phyloP scores from a whole-genome alignment of 2,113 vertebrate genomes.

The Rousettus leschenaultii region DNA sequence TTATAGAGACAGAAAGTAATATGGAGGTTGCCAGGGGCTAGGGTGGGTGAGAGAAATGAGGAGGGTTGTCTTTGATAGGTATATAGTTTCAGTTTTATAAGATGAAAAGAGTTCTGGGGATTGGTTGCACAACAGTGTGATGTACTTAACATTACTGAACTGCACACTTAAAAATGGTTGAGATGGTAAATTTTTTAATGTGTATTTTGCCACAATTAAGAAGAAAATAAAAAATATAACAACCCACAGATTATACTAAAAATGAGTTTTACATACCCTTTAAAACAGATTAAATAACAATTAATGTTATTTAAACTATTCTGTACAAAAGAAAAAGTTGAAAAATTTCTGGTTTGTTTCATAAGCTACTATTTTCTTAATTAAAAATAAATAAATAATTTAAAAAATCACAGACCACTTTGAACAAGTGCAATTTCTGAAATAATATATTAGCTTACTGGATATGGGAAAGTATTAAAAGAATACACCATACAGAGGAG shows the following conservation, averaged over 20 bases:
- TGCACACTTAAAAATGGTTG: not conserved
- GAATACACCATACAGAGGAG: not conserved
- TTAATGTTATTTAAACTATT: constrained; percentile 48
- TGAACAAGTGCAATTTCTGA: constrained; percentile 1
- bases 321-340: constrained; percentile 36
- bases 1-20: not conserved
- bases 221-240: not conserved
- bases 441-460: constrained; percentile 46
- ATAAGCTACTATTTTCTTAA: constrained; percentile 46
- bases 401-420: not conserved
- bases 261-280: not conserved
- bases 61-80: too few relatives aligned
- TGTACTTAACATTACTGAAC: not conserved
- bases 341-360: constrained; percentile 40
- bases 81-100: constrained; percentile 3
- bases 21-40: not conserved
- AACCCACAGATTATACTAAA: constrained; percentile 14
- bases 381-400: not conserved
- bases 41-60: not conserved
- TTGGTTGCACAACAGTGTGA: not conserved
- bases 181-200: not conserved
- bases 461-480: not conserved
- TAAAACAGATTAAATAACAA: not conserved
- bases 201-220: constrained; percentile 28
- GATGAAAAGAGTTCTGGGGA: not conserved